A percentile compares a stretch with the other conserved stretches of the same genome.
These are phyloP conservation scores for Anguilla japonica DNA, from an alignment of 2,113 vertebrate genomes.

Conservation along the genomic window DNA sequence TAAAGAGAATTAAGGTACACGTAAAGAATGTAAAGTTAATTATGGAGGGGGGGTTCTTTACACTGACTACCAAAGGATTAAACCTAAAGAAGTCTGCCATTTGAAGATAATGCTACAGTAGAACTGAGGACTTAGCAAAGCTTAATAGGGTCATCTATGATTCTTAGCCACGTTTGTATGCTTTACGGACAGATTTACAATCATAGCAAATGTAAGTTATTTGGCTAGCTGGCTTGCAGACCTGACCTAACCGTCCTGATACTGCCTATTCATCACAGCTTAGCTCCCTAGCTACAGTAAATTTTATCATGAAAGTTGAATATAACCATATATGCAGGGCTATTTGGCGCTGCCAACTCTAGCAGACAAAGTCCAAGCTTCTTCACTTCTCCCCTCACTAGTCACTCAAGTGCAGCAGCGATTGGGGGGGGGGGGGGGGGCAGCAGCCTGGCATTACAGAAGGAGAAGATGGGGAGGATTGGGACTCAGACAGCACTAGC, in stretches of 20 bases:
- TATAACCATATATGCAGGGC: background rate
- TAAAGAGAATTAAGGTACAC: background rate
- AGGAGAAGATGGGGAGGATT: background rate
- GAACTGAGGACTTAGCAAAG: too few relatives aligned
- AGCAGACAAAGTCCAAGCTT: too few relatives aligned
- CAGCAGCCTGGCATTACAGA: background rate
- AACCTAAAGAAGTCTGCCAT: too few relatives aligned
- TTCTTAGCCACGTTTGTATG: background rate
- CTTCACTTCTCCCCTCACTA: too few relatives aligned
- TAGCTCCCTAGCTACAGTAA: background rate
- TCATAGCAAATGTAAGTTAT: background rate
- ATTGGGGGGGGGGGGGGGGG: too few relatives aligned
- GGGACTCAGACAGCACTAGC: background rate
- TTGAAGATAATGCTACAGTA: too few relatives aligned
- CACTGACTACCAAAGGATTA: too few relatives aligned
- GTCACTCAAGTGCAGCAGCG: too few relatives aligned
- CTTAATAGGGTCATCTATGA: background rate
- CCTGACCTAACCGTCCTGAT: background rate
- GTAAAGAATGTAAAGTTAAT: background rate
- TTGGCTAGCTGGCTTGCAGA: background rate
- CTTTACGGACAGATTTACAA: background rate
- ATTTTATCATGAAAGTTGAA: background rate
- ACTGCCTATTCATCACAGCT: background rate
- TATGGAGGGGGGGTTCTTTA: too few relatives aligned
- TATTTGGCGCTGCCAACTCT: background rate